Evolutionary conservation across 2,113 vertebrate genomes (phyloP), one percentile per base, ranked within the genome.

Genomic region (Asarcornis scutulata): DNA sequence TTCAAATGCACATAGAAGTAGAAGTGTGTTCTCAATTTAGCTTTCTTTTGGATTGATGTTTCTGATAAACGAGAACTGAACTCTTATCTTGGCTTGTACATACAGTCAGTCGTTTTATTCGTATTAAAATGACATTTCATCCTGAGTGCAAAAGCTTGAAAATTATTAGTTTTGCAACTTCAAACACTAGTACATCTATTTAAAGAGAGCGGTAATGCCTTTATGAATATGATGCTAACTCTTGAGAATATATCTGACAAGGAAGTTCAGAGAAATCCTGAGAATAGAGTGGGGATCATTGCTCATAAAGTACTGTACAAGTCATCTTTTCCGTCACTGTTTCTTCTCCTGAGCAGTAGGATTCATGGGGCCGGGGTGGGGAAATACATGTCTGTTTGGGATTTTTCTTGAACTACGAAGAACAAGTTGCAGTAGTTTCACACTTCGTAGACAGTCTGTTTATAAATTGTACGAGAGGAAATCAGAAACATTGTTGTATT

Each of bases 81-180:
- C 96, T 93, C 87, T 97, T 96, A 93, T n/a, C 95, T 97, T 97
- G 92, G 86, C 96, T 97, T 98, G 98, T 98, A 98, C 89, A 98
- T 98, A 97, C 90, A 98, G 97, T 97, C 96, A 98, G 93, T 97
- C 94, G 91, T 98, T 94, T 94, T 97, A 94, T 98, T 97, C 91
- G 55, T 98, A 98, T 97, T 97, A 98, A 98, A 98, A 96, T 97
- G 96, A 97, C 95, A 97, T 96, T 96, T 98, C 97, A 98, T 98
- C 97, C 96, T 91, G 88, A 97, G 96, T 98, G 97, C 97, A 96
- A 92, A 97, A 98, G 95, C 96, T 98, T 97, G 96, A 97, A 96
- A 96, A 94, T 97, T 90, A 91, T 96, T 98, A 98, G 97, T 98
- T 98, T 98, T 98, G 83, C 96, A 98, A 97, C 86, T 80, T 97